Conservation (phyloP, 2,797 vertebrate genomes). For the Geotrypetes seraphini region DNA sequence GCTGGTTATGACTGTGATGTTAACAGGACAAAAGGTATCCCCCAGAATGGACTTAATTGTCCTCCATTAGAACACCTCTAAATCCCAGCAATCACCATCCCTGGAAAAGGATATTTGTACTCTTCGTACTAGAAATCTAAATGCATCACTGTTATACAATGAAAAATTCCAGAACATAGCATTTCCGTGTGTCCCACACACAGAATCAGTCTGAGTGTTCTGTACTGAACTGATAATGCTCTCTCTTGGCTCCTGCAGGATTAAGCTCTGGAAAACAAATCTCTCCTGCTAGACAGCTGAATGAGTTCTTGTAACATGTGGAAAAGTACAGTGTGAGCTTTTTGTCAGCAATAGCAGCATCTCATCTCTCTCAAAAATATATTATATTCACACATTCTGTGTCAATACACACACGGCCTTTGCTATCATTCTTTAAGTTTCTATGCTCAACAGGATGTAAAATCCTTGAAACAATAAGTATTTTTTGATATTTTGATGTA, state of each 20-base stretch:
- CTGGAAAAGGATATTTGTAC: not conserved
- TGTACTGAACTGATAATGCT: conserved; percentile 45
- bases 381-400: too few species aligned
- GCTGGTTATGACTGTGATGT: too few species aligned
- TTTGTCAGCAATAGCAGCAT: too few species aligned
- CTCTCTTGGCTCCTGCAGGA: conserved; percentile 47
- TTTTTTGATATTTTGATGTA: too few species aligned
- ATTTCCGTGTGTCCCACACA: conserved; percentile 3
- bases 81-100: not conserved
- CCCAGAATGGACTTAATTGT: too few species aligned
- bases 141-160: conserved; percentile 29
- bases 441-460: too few species aligned
- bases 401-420: too few species aligned
- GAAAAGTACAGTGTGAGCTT: too few species aligned
- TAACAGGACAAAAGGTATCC: too few species aligned
- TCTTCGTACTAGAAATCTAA: conserved; percentile 2
- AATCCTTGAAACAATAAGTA: too few species aligned
- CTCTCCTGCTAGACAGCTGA: conserved; percentile 57
- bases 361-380: too few species aligned
- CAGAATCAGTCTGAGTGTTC: not conserved
- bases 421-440: too few species aligned
- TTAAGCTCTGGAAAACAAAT: conserved; percentile 52
- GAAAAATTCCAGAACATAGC: conserved; percentile 39
- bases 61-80: not conserved
- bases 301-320: conserved; percentile 55